A percentile compares a stretch with the other conserved stretches of the same genome.
Evolutionary conservation across 2,888 invertebrate species (phyloP).

Genomic region (Philereme vetulata): DNA sequence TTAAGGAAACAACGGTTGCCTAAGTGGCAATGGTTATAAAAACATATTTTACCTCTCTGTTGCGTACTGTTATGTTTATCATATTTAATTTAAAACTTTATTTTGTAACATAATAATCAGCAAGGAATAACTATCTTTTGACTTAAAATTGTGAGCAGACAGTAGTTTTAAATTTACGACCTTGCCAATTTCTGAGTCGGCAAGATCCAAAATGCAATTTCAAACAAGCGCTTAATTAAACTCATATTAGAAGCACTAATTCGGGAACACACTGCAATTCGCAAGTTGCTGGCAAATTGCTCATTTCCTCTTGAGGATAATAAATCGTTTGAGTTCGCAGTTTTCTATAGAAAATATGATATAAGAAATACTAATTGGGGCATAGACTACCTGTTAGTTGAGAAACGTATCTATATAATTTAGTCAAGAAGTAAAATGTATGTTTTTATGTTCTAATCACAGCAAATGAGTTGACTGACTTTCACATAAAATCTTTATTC

Average conservation of each 20-base stretch:
- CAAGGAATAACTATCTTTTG: too few species aligned
- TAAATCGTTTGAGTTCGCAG: constrained; percentile 20
- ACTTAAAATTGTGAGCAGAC: too few species aligned
- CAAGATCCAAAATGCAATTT: constrained; percentile 22
- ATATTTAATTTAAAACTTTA: too few species aligned
- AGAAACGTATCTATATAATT: not conserved
- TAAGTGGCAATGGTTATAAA: too few species aligned
- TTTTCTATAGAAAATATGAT: constrained; percentile 16
- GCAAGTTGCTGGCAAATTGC: constrained; percentile 13
- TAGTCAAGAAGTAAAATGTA: not conserved
- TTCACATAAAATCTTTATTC: too few species aligned
- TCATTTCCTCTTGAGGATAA: constrained; percentile 24
- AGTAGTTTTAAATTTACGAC: not conserved
- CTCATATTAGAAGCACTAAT: constrained; percentile 11
- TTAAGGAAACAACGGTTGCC: too few species aligned
- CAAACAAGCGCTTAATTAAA: constrained; percentile 26
- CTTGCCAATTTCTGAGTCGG: constrained; percentile 11
- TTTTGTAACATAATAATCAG: too few species aligned
- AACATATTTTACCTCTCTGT: too few species aligned
- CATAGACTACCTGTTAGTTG: constrained; percentile 4
- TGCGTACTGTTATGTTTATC: too few species aligned
- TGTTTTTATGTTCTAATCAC: too few species aligned
- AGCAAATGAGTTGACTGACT: too few species aligned
- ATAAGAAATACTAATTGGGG: constrained; percentile 22
- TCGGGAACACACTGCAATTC: constrained; percentile 12